Conservation (phyloP, 2,888 invertebrate species). For the Suillia variegata region DNA sequence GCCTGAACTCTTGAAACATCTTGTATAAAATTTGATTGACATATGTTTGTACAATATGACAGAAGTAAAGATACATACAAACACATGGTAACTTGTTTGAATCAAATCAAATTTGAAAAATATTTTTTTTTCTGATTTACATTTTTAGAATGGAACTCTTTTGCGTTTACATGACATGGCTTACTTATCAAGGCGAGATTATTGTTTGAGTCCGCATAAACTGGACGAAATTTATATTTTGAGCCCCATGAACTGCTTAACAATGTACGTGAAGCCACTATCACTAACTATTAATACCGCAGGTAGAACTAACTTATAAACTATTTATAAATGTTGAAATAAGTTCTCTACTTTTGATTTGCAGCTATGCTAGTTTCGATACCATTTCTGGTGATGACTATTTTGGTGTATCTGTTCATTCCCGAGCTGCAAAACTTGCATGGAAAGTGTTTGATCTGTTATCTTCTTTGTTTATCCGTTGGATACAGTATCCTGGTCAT, state of each 20-base stretch:
- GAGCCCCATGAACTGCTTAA: not conserved
- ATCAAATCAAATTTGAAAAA: not conserved
- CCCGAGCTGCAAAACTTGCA: constrained; percentile 73
- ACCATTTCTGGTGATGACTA: constrained; percentile 72
- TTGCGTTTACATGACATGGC: not conserved
- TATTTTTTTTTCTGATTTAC: constrained; percentile 15
- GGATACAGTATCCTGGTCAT: constrained; percentile 68
- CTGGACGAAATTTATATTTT: not conserved
- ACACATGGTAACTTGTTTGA: too few species aligned
- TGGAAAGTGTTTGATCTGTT: constrained; percentile 75
- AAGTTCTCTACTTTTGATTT: constrained; percentile 37
- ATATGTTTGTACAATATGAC: too few species aligned
- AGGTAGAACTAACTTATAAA: too few species aligned
- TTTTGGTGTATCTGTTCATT: constrained; percentile 71
- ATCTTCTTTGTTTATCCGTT: constrained; percentile 68
- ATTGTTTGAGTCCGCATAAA: constrained; percentile 28
- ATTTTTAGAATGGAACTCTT: constrained; percentile 25
- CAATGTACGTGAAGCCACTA: too few species aligned
- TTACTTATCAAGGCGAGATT: constrained; percentile 19
- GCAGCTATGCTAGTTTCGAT: constrained; percentile 72
- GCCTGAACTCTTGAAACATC: too few species aligned
- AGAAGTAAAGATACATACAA: too few species aligned
- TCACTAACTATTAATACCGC: too few species aligned
- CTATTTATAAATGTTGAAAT: too few species aligned
- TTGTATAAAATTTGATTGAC: too few species aligned